phyloP scores from a whole-genome alignment of 2,113 vertebrate species.

The Bubo scandiacus region DNA sequence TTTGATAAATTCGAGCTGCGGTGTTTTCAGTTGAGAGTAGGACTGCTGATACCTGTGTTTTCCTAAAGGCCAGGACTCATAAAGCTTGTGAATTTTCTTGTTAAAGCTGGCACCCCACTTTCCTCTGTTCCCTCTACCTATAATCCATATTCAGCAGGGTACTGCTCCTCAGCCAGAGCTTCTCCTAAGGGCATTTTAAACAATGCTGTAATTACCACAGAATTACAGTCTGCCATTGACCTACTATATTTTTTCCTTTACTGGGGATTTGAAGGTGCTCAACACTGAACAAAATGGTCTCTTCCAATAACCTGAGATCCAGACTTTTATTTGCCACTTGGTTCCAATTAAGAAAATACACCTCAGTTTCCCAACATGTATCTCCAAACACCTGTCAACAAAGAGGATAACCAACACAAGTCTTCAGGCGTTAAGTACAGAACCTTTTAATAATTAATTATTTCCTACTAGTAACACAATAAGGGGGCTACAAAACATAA shows the following conservation, averaged over 20 bases:
- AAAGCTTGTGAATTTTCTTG: background rate
- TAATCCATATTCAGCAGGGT: background rate
- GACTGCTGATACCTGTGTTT: background rate
- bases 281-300: background rate
- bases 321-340: background rate
- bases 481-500: background rate
- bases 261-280: background rate
- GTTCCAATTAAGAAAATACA: background rate
- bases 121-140: background rate
- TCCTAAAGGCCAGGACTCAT: background rate
- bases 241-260: background rate
- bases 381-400: background rate
- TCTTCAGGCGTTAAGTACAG: background rate
- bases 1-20: accelerated
- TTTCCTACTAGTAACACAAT: background rate
- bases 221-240: background rate
- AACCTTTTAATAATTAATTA: background rate
- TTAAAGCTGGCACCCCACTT: background rate
- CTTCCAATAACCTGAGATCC: background rate
- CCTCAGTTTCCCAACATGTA: accelerated
- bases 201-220: background rate
- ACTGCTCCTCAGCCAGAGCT: background rate
- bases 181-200: background rate
- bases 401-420: background rate
- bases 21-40: background rate